A percentile compares a stretch with the other conserved stretches of the same genome.
phyloP scores from a whole-genome alignment of 2,888 invertebrate genomes.

The Rhyacophila evoluta region DNA sequence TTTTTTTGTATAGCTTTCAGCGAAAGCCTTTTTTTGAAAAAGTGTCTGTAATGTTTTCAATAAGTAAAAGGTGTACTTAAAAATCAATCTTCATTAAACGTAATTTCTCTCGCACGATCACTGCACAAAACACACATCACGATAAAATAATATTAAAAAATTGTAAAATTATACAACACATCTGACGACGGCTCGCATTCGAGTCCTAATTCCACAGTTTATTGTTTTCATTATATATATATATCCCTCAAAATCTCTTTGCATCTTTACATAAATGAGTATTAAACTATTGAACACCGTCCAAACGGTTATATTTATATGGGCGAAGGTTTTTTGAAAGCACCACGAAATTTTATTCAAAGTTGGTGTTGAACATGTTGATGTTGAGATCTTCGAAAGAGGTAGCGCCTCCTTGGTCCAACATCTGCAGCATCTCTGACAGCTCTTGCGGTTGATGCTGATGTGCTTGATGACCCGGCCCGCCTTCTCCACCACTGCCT shows the following conservation, averaged over 20 bases:
- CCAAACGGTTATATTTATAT: not conserved
- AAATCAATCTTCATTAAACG: conserved; percentile 45
- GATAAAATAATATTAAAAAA: conserved; percentile 49
- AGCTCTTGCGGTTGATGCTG: conserved; percentile 81
- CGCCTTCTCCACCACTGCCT: conserved; percentile 60
- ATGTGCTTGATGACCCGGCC: conserved; percentile 64
- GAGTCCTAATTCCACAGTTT: conserved; percentile 31
- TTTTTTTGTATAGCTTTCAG: conserved; percentile 27
- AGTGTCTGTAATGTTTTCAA: conserved; percentile 43
- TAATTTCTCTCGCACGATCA: conserved; percentile 53
- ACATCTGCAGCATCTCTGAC: conserved; percentile 93
- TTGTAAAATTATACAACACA: conserved; percentile 51
- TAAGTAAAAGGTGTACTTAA: conserved; percentile 47
- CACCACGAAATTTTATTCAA: conserved; percentile 60
- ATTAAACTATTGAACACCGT: conserved; percentile 13
- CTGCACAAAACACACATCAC: conserved; percentile 54
- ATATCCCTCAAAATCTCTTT: conserved; percentile 4
- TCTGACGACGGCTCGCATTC: conserved; percentile 23
- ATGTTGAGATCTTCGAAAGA: conserved; percentile 91
- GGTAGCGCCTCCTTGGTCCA: conserved; percentile 85
- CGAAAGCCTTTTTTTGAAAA: not conserved
- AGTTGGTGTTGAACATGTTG: conserved; percentile 86
- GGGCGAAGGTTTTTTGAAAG: not conserved
- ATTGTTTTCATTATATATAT: not conserved
- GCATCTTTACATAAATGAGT: conserved; percentile 8